phyloP scores from a whole-genome alignment of 1,140 invertebrate genomes.

The Mizuhopecten yessoensis region DNA sequence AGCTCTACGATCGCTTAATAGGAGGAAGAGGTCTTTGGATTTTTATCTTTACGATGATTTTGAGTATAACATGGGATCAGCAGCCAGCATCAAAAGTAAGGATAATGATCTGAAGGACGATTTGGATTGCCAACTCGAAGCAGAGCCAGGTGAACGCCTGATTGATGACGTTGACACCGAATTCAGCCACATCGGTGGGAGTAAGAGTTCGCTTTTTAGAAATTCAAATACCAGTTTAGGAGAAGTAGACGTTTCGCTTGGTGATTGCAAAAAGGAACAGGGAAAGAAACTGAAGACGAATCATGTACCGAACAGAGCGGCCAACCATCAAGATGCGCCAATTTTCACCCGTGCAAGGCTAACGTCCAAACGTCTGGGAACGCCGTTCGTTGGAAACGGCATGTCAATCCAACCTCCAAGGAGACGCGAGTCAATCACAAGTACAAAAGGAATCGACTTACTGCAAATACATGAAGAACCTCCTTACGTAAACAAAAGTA shows the following conservation, averaged over 20 bases:
- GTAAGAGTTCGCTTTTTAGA: neutral
- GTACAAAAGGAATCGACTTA: neutral
- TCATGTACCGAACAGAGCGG: neutral
- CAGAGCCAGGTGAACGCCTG: neutral
- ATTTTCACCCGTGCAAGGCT: neutral
- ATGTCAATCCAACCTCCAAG: neutral
- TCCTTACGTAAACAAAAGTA: neutral
- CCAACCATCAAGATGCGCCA: neutral
- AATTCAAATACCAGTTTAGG: slow-evolving; percentile 6
- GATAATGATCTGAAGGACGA: neutral
- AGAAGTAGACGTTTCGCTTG: neutral
- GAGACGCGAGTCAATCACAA: neutral
- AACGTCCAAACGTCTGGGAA: neutral
- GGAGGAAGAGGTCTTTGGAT: neutral
- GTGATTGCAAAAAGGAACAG: neutral
- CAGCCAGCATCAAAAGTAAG: slow-evolving; percentile 22
- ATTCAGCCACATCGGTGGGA: neutral
- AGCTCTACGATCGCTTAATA: neutral
- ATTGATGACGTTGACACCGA: neutral
- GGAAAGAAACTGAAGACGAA: neutral
- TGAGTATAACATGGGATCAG: neutral
- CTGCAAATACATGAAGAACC: neutral
- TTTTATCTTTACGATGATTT: neutral
- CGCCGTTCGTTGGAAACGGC: neutral
- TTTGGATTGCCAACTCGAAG: neutral